Evolutionary conservation across 2,113 vertebrate genomes (phyloP), one percentile per base, ranked within the genome.

Genomic region (Phalacrocorax brasilianus): DNA sequence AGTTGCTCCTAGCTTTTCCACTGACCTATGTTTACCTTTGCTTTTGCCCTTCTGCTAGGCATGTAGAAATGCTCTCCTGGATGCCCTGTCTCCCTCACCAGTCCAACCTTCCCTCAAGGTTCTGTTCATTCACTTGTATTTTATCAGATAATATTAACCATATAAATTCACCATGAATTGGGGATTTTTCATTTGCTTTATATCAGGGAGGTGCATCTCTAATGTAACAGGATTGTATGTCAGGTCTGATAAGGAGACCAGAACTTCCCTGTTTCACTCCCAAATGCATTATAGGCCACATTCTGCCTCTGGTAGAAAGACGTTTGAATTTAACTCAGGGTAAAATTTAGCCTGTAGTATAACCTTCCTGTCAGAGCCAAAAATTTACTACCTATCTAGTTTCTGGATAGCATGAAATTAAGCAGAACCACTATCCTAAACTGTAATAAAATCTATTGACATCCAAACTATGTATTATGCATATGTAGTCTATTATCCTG

Each of bases 391-490:
- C 66, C 68, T 55, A 40, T 42, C 88, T 87, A 56, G 77, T 81
- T 92, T 89, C 80, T 58, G 89, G 73, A 89, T 85, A 87, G 82
- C 80, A 95, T 76, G 42, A 95, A 96, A 95, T 92, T 92, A 95
- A 93, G 53, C 53, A 94, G 80, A 91, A 91, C 38, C 33, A 72
- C 83, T 81, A 66, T 53, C 92, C 77, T 94, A 92, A 93, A 95
- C 76, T 96, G 77, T 96, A 93, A 96, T 92, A 94, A 97, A 96
- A 95, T 93, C 91, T 91, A 96, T 94, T 93, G 93, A 75, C 86
- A 91, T 78, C 91, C 70, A 82, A 92, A 95, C 91, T 91, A 76
- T 92, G 91, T 80, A 90, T 96, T 97, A 96, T 93, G 94, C 92
- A 93, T 91, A 89, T 55, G 74, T 77, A 96, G 35, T 68, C 76